Conservation (phyloP, 2,888 invertebrate genomes). For the Rhingia rostrata region DNA sequence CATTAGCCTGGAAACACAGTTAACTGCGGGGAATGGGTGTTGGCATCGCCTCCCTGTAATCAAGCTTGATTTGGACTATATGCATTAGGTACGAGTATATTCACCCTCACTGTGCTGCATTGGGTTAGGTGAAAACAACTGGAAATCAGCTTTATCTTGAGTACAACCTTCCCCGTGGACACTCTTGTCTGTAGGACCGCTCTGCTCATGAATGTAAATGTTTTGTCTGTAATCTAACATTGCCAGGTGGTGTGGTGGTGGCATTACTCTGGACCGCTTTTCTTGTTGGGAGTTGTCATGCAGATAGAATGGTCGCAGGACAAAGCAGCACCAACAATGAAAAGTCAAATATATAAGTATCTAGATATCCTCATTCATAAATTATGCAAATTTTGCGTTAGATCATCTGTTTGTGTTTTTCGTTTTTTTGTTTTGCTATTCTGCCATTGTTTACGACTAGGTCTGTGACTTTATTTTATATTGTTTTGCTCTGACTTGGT, state of each 20-base stretch:
- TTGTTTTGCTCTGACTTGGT: not conserved
- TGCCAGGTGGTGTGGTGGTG: slow-evolving; percentile 6
- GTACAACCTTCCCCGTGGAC: slow-evolving; percentile 45
- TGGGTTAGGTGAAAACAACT: not conserved
- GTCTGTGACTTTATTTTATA: slow-evolving; percentile 3
- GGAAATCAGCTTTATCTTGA: slow-evolving; percentile 29
- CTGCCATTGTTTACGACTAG: slow-evolving; percentile 29
- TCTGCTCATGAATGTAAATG: slow-evolving; percentile 57
- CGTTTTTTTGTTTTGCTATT: too few relatives aligned
- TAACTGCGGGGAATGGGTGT: not conserved
- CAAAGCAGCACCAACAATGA: slow-evolving; percentile 33
- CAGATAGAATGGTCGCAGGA: slow-evolving; percentile 32
- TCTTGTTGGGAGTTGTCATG: slow-evolving; percentile 6
- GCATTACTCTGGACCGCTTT: not conserved
- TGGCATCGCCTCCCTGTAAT: slow-evolving; percentile 28
- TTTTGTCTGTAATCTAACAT: slow-evolving; percentile 26
- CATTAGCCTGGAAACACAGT: slow-evolving; percentile 44
- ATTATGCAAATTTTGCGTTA: slow-evolving; percentile 53
- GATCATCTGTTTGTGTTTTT: slow-evolving; percentile 23
- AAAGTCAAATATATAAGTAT: slow-evolving; percentile 48
- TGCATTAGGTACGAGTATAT: slow-evolving; percentile 10
- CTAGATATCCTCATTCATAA: slow-evolving; percentile 19
- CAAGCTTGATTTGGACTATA: slow-evolving; percentile 39
- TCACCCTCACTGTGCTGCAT: not conserved
- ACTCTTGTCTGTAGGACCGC: slow-evolving; percentile 5